Base-by-base conservation (phyloP, 2,888 invertebrate species). In the Dynastes hyllus region DNA sequence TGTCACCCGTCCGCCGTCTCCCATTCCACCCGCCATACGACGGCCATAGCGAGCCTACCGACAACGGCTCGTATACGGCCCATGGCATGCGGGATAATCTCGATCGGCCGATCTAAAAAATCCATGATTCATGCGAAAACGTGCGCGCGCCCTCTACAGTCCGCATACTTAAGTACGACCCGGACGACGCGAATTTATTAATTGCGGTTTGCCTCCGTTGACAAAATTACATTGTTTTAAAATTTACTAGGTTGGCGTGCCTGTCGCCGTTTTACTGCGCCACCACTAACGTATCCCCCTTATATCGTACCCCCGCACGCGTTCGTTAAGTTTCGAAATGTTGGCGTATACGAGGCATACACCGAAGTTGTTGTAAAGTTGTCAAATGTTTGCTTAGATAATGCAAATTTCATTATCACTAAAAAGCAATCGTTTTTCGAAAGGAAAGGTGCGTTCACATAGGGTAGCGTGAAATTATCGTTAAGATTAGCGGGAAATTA, bases 201-300 rank as follows among this genome's bases (percentile, higher is more conserved):
- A 71, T 71, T 71, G 71, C 71, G 58, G 71, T 40, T 53, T 37
- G 37, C 71, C 55, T 58, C 27, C 71, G 71, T 71, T 71, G 71
- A 71, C 71, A 71, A 71, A 71, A 71, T 71, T 71, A 71, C 70
- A 78, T 78, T 78, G 78, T 78, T 78, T 78, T 78, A 73, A 78
- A 78, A 78, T 78, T 78, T 78, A 78, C 78, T 37, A 50, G 51
- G 51, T 50, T 78, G 63, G 70, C 78, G 78, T 78, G 78, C 63
- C 55, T 55, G 71, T 71, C 58, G 37, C 27, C 53, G 69, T 53
- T 11, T 29, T 51, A 70, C 69, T 65, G 65, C 65, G 45, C 45
- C 27, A 61, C 5, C 32, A 37, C 32, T 37, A 37, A 37, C 32
- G 32, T 37, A 37, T 37, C 32, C 5, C 32, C 32, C 32, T 37